Percentiles rank a stretch among this genome's conserved stretches.
Conservation (phyloP, 1,140 invertebrate species). For the Brachionus koreanus region DNA sequence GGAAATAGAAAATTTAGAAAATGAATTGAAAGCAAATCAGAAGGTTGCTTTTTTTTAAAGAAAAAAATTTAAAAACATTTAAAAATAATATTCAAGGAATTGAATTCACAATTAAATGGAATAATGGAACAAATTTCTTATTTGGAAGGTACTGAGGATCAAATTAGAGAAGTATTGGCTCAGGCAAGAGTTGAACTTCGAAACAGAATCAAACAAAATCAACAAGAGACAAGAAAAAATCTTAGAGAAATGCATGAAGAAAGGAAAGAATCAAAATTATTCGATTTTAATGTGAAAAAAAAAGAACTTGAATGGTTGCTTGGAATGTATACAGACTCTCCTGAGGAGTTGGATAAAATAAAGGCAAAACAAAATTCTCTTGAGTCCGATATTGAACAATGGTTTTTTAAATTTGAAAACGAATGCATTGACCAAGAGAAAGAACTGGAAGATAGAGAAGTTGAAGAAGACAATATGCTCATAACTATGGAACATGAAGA, state of each 20-base stretch:
- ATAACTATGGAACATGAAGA: conserved; percentile 14
- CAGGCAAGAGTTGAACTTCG: not conserved
- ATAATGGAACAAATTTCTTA: conserved; percentile 7
- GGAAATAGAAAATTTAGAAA: conserved; percentile 12
- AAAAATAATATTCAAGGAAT: not conserved
- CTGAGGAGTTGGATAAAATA: not conserved
- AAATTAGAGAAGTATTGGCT: conserved; percentile 15
- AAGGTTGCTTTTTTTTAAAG: not conserved
- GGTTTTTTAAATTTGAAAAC: conserved; percentile 6
- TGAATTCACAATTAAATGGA: not conserved
- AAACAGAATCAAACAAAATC: not conserved
- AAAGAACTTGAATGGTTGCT: conserved; percentile 27
- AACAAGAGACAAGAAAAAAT: not conserved
- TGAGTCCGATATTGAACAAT: conserved; percentile 11
- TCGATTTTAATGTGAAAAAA: conserved; percentile 27
- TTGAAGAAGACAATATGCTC: not conserved
- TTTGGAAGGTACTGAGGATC: conserved; percentile 29
- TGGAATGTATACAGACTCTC: not conserved
- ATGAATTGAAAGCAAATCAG: not conserved
- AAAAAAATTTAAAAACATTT: not conserved
- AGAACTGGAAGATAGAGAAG: conserved; percentile 19
- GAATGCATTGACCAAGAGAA: conserved; percentile 29
- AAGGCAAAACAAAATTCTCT: not conserved
- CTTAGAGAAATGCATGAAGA: conserved; percentile 22
- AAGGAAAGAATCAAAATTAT: conserved; percentile 8